Evolutionary conservation across 2,888 invertebrate genomes (phyloP).

Genomic region (Cosmia pyralina): DNA sequence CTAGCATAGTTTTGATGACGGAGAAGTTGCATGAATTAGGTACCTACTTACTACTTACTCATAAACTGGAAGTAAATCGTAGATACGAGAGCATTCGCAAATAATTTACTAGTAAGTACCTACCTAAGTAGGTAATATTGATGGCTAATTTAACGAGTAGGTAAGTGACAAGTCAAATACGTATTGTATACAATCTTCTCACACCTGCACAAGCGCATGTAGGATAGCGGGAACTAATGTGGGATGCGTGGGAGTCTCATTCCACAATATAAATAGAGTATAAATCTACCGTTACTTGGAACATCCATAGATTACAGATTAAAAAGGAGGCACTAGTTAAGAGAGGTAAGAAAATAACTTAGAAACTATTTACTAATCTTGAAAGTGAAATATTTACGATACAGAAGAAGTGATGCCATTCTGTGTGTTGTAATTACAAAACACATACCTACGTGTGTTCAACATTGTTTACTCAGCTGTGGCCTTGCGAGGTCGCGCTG

Average conservation of each 20-base stretch:
- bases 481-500: constrained; percentile 84
- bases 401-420: constrained; percentile 80
- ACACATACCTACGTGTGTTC: constrained; percentile 67
- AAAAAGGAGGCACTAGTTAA: constrained; percentile 19
- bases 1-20: background rate
- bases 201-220: constrained; percentile 63
- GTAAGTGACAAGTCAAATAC: constrained; percentile 22
- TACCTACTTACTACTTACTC: constrained; percentile 4
- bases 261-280: constrained; percentile 63
- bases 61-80: constrained; percentile 2
- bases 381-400: constrained; percentile 67
- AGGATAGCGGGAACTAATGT: constrained; percentile 67
- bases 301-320: constrained; percentile 35
- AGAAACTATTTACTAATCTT: constrained; percentile 61
- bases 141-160: constrained; percentile 15
- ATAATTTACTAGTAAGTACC: background rate
- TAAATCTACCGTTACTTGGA: constrained; percentile 64
- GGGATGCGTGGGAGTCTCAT: constrained; percentile 75
- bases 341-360: constrained; percentile 30
- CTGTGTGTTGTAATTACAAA: constrained; percentile 79
- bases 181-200: constrained; percentile 44
- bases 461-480: constrained; percentile 83
- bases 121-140: background rate
- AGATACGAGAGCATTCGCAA: background rate
- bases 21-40: too few relatives aligned